phyloP scores from a whole-genome alignment of 2,888 invertebrate genomes.

The Ischnus inquisitorius region DNA sequence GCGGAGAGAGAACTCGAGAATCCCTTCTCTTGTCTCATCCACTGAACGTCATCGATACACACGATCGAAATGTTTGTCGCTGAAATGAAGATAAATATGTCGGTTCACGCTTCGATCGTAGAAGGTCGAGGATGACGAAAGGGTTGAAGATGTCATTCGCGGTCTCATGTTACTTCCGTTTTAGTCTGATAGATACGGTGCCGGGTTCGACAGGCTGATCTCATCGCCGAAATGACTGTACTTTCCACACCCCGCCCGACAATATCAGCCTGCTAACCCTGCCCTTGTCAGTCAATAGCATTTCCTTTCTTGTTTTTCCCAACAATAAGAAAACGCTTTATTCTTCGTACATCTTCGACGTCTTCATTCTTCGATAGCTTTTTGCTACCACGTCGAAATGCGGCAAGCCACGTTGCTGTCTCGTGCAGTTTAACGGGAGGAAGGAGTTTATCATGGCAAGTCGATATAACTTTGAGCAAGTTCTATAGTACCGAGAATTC shows the following conservation, averaged over 20 bases:
- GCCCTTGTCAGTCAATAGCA: conserved; percentile 74
- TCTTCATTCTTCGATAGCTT: conserved; percentile 17
- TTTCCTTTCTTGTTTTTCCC: conserved; percentile 22
- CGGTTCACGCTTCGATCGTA: background rate
- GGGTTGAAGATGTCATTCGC: conserved; percentile 5
- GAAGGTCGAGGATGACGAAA: conserved; percentile 11
- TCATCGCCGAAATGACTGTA: conserved; percentile 85
- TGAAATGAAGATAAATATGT: background rate
- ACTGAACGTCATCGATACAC: conserved; percentile 7
- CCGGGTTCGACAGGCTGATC: conserved; percentile 86
- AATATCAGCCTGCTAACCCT: conserved; percentile 85
- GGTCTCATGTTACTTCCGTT: background rate
- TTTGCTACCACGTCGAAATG: background rate
- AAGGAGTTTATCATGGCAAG: background rate
- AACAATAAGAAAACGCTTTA: conserved; percentile 30
- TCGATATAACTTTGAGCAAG: background rate
- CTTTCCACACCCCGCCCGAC: conserved; percentile 84
- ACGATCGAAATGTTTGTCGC: background rate
- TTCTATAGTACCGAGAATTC: conserved; percentile 20
- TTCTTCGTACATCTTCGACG: conserved; percentile 58
- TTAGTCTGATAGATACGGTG: conserved; percentile 77
- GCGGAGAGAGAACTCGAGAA: background rate
- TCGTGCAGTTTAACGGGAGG: background rate
- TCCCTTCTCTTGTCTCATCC: background rate
- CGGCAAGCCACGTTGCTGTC: background rate